phyloP scores from a whole-genome alignment of 2,797 vertebrate genomes.

The Phalloptychus januarius region DNA sequence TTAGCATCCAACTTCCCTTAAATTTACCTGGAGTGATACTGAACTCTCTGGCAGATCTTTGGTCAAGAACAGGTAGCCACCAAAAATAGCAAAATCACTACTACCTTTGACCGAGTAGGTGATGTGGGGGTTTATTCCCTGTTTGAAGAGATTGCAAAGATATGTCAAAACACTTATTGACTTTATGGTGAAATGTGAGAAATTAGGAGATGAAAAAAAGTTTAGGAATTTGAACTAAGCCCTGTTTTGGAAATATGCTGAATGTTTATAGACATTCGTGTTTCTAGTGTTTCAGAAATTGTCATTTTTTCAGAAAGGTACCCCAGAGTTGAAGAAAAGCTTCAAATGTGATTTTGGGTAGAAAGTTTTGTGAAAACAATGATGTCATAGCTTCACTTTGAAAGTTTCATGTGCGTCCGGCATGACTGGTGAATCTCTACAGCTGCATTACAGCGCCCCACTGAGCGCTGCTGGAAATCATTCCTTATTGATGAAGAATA shows the following conservation, averaged over 20 bases:
- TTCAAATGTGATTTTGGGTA: not conserved
- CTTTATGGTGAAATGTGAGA: not conserved
- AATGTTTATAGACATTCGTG: not conserved
- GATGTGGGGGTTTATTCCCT: slow-evolving; percentile 86
- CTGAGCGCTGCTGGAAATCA: not conserved
- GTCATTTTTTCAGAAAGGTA: not conserved
- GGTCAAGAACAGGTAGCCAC: slow-evolving; percentile 79
- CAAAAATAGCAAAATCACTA: slow-evolving; percentile 66
- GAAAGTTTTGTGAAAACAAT: not conserved
- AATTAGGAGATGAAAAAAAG: not conserved
- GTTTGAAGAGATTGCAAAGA: slow-evolving; percentile 34
- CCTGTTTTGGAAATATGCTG: not conserved
- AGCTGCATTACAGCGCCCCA: not conserved
- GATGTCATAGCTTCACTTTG: not conserved
- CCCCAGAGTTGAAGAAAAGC: not conserved
- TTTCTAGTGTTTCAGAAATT: not conserved
- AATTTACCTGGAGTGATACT: slow-evolving; percentile 66
- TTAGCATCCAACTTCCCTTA: not conserved
- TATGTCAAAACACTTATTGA: not conserved
- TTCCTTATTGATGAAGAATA: not conserved
- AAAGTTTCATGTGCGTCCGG: not conserved
- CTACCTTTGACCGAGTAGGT: slow-evolving; percentile 71
- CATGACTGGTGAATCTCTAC: not conserved
- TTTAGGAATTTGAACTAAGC: not conserved
- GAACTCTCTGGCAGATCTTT: slow-evolving; percentile 20